phyloP scores from a whole-genome alignment of 2,888 invertebrate species.

The Matsumyia berberina region DNA sequence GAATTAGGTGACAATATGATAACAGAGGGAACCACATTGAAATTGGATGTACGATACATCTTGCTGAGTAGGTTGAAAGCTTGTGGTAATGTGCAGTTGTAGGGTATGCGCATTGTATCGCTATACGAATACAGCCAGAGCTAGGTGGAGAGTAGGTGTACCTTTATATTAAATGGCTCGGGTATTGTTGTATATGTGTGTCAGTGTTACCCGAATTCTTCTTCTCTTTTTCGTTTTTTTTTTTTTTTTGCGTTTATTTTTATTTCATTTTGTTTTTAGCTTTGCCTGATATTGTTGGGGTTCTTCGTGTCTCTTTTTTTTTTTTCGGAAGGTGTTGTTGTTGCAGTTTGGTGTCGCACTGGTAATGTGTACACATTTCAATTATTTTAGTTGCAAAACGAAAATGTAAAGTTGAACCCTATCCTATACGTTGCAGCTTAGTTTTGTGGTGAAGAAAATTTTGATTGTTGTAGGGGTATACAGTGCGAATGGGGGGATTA shows the following conservation, averaged over 20 bases:
- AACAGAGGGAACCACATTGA: conserved; percentile 57
- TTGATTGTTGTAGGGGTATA: neutral
- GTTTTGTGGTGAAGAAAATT: conserved; percentile 8
- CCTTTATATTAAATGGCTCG: conserved; percentile 24
- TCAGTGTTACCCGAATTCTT: conserved; percentile 69
- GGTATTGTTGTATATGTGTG: conserved; percentile 65
- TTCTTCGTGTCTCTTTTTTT: conserved; percentile 18
- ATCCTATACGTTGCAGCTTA: conserved; percentile 33
- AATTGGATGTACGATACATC: conserved; percentile 44
- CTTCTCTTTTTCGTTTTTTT: conserved; percentile 36
- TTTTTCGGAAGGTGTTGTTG: conserved; percentile 43
- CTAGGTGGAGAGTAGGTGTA: conserved; percentile 25
- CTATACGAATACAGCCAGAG: neutral
- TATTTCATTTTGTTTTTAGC: conserved; percentile 26
- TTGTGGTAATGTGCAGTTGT: conserved; percentile 58
- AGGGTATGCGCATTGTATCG: conserved; percentile 65
- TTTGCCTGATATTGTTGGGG: conserved; percentile 31
- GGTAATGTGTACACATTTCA: conserved; percentile 63
- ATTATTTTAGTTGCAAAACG: conserved; percentile 58
- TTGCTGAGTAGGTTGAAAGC: conserved; percentile 51
- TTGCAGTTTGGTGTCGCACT: conserved; percentile 64
- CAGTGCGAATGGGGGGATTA: no score
- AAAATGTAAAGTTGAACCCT: conserved; percentile 25
- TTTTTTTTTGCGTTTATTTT: conserved; percentile 22
- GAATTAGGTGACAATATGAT: conserved; percentile 58